A percentile compares a stretch with the other conserved stretches of the same genome.
phyloP scores from a whole-genome alignment of 2,888 invertebrate species.

The Eurois occulta region DNA sequence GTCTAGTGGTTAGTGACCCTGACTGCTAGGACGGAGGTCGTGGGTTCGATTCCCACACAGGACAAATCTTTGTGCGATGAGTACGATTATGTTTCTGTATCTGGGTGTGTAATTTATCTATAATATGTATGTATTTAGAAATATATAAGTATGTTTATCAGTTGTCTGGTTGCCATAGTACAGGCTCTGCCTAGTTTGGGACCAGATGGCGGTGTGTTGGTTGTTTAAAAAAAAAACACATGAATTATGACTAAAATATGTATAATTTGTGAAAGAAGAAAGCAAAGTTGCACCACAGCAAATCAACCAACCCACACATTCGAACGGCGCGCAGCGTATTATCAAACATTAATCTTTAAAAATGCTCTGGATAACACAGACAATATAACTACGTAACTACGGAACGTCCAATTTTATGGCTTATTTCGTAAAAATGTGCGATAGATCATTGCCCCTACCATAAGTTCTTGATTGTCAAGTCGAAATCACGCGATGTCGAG shows the following conservation, averaged over 20 bases:
- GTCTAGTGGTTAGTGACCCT: too few relatives aligned
- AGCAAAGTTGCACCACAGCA: background rate
- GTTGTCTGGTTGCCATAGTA: too few relatives aligned
- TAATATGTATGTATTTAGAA: too few relatives aligned
- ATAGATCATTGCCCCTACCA: constrained; percentile 84
- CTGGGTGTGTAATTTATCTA: too few relatives aligned
- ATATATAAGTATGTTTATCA: too few relatives aligned
- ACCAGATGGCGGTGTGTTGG: too few relatives aligned
- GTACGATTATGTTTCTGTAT: too few relatives aligned
- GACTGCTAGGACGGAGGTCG: too few relatives aligned
- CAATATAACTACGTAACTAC: constrained; percentile 75
- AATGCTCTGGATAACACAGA: constrained; percentile 65
- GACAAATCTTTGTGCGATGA: too few relatives aligned
- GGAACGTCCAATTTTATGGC: constrained; percentile 84
- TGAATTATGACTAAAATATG: background rate
- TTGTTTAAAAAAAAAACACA: too few relatives aligned
- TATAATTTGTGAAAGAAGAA: background rate
- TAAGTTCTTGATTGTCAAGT: constrained; percentile 64
- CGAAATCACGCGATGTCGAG: constrained; percentile 73
- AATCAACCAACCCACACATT: constrained; percentile 24
- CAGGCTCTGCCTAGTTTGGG: too few relatives aligned
- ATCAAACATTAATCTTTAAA: constrained; percentile 62
- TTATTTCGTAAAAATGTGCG: constrained; percentile 86
- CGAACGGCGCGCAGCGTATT: constrained; percentile 23
- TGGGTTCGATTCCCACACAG: too few relatives aligned